Evolutionary conservation across 1,140 invertebrate species (phyloP), one percentile per base, ranked within the genome.

Genomic region (Papilio aristodemus): DNA sequence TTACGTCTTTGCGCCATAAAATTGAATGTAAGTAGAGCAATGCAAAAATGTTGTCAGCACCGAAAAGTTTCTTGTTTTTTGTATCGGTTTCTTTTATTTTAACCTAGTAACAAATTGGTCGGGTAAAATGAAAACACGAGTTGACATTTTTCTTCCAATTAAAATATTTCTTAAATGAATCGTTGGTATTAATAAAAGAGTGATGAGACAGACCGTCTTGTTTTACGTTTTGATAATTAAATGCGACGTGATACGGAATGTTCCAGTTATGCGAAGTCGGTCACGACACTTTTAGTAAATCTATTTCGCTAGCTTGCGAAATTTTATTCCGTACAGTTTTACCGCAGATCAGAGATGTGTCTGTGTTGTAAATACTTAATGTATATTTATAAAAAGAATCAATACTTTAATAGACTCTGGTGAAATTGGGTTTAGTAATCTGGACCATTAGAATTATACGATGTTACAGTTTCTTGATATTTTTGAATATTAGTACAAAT

Each of bases 271-370:
- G 9, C 36, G 32, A 62, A 62, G 32, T 62, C 59, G 59, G 59
- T 62, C 59, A 62, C 59, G 59, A 62, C 36, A 62, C 59, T 62
- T 36, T 17, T 62, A 62, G 14, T 19, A 17, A 36, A 17, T 62
- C 59, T 62, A 62, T 62, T 62, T 62, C 32, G 59, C 36, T 62
- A 38, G 59, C 59, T 62, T 62, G 59, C 59, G 59, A 62, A 62
- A 62, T 50, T 50, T 50, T 62, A 62, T 22, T 62, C 36, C 59
- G 32, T 36, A 38, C 32, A 13, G 14, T 17, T 62, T 36, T 62
- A 37, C 36, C 32, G 59, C 36, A 39, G 36, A 7, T 8, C 27
- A 6, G 32, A 62, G 17, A 62, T 62, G 59, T 62, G 17, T 62
- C 36, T 38, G 32, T 27, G 27, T 62, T 36, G n/a, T 36, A 19